A percentile compares a stretch with the other conserved stretches of the same genome.
phyloP scores from a whole-genome alignment of 2,797 vertebrate species.

The Poeciliopsis presidionis region DNA sequence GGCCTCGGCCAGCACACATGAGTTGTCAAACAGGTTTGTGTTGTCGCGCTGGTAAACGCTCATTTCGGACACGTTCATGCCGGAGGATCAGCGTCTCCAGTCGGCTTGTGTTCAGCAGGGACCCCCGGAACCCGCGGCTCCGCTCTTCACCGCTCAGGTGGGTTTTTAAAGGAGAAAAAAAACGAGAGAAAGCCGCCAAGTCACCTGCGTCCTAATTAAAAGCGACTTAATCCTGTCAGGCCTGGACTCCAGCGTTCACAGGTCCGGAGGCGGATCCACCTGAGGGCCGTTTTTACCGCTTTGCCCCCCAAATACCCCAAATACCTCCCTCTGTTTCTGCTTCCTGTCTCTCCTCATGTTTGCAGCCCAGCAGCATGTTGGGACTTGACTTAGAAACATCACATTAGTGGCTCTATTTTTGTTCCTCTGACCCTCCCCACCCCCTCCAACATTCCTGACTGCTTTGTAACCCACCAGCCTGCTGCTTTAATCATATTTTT shows the following conservation, averaged over 20 bases:
- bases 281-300: constrained; percentile 15
- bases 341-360: constrained; percentile 30
- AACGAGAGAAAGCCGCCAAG: neutral
- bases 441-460: constrained; percentile 43
- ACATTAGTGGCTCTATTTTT: constrained; percentile 46
- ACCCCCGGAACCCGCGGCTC: constrained; percentile 3
- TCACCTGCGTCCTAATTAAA: constrained; percentile 12
- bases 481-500: constrained; percentile 4
- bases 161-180: constrained; percentile 22
- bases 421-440: constrained; percentile 37
- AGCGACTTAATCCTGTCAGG: constrained; percentile 36
- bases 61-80: constrained; percentile 26
- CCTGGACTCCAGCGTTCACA: constrained; percentile 15
- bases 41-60: constrained; percentile 43
- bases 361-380: constrained; percentile 38
- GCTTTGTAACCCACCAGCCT: constrained; percentile 23
- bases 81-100: neutral
- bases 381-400: constrained; percentile 43
- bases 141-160: constrained; percentile 37
- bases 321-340: constrained; percentile 22
- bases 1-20: constrained; percentile 40
- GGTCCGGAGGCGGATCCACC: constrained; percentile 33
- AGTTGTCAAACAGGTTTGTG: constrained; percentile 78
- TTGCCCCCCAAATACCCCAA: neutral
- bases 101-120: neutral